phyloP scores from a whole-genome alignment of 2,113 vertebrate genomes.

The Oxyruncus cristatus region DNA sequence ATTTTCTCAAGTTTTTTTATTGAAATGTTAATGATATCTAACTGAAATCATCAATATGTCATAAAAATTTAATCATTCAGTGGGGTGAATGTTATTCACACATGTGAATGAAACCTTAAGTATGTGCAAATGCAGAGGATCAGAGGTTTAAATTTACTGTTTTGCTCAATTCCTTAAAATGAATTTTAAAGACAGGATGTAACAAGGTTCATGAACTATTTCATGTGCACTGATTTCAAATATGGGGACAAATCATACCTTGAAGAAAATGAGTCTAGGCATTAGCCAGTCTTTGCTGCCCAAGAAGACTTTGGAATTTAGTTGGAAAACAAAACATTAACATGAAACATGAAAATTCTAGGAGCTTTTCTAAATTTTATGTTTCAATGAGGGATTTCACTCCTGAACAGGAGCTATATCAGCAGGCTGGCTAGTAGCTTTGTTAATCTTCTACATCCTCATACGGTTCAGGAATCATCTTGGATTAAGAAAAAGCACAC shows the following conservation, averaged over 20 bases:
- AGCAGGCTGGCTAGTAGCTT: background rate
- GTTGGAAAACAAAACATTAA: background rate
- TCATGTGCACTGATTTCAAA: background rate
- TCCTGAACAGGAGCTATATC: background rate
- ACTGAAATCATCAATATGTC: background rate
- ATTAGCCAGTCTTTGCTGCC: background rate
- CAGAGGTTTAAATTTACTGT: background rate
- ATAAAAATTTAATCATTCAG: background rate
- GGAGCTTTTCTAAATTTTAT: constrained; percentile 33
- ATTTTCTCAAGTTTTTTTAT: background rate
- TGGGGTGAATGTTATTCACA: background rate
- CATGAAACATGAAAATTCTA: too few species aligned
- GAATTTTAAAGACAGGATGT: background rate
- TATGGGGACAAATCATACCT: background rate
- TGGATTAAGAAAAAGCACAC: background rate
- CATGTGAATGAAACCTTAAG: background rate
- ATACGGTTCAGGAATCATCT: background rate
- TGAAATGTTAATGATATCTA: background rate
- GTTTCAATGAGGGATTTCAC: background rate
- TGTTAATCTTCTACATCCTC: background rate
- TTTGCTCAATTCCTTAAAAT: background rate
- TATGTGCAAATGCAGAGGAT: background rate
- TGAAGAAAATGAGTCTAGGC: background rate
- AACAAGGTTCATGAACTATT: background rate
- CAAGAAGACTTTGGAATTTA: background rate